Base-by-base conservation (phyloP, 1,140 invertebrate genomes). In the Fragariocoptes setiger region DNA sequence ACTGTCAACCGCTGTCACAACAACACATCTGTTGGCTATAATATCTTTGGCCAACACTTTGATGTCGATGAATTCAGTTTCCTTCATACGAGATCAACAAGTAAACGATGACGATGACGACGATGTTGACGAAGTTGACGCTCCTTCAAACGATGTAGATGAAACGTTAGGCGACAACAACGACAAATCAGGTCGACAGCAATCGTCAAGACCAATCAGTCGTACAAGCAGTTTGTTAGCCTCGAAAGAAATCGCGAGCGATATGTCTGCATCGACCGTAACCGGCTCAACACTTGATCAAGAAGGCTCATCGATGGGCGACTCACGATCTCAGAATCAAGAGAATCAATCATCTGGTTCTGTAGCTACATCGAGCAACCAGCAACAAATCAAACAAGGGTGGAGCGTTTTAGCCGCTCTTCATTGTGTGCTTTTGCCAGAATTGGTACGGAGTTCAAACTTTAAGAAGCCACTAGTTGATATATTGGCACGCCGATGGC, bases 11-110 rank as follows among this genome's bases (percentile, higher is more conserved):
- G 82, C 80, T 0, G 56, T 95, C 14, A 94, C 83, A 0, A 92
- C 82, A 3, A 86, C 88, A 56, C 90, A 97, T 59, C 66, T 97
- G 20, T 60, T 95, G 39, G 74, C 83, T 22, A 71, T 95, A 35
- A 79, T 97, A 21, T 74, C 86, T 15, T 62, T 94, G 19, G 76
- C 85, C 8, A 92, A 95, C 57, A 95, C 90, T 0, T 62, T 97
- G 16, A 94, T 94, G 80, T 86, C 82, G 0, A 90, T 95, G 79
- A 85, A 76, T 53, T 82, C 80, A 52, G 79, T 83, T 19, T 80
- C 78, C 16, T 92, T 94, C 45, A 51, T 59, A 41, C 50, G 51
- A 2, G 54, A 59, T 42, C 47, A 54, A n/a, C n/a, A n/a, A n/a
- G n/a, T 42, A 54, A 60, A 44, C 41, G 47, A 36, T 42, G 46